Percentiles rank a stretch among this genome's conserved stretches.
Evolutionary conservation across 2,797 vertebrate genomes (phyloP).

Genomic region (Muraenolepis orangiensis): DNA sequence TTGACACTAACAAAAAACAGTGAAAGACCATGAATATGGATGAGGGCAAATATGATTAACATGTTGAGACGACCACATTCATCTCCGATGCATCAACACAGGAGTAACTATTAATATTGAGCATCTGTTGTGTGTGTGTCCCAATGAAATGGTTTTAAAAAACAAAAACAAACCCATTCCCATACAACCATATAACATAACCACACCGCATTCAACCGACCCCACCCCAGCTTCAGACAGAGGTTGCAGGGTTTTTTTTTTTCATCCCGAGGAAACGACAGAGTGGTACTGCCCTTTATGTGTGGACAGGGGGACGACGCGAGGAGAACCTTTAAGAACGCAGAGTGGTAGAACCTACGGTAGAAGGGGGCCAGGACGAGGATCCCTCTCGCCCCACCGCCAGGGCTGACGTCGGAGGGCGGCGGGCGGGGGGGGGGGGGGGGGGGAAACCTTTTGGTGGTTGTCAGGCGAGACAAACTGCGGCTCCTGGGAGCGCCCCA

Average conservation of each 20-base stretch:
- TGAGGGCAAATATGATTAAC: not conserved
- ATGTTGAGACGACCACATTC: not conserved
- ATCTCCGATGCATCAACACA: not conserved
- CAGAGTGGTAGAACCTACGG: conserved; percentile 4
- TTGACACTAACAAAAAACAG: not conserved
- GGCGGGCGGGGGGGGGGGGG: conserved; percentile 69
- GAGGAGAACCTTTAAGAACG: conserved; percentile 17
- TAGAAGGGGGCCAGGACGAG: conserved; percentile 23
- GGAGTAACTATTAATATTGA: not conserved
- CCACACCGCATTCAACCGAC: not conserved
- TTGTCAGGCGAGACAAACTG: conserved; percentile 96
- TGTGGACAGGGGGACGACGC: not conserved
- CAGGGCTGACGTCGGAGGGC: conserved; percentile 75
- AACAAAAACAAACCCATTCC: not conserved
- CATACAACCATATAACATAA: too few relatives aligned
- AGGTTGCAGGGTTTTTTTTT: not conserved
- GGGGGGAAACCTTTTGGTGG: conserved; percentile 77
- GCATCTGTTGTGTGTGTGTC: not conserved
- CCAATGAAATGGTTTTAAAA: not conserved
- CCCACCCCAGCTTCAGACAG: not conserved
- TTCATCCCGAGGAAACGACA: not conserved
- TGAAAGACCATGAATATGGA: not conserved
- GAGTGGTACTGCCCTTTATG: not conserved
- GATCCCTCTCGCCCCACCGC: conserved; percentile 78
- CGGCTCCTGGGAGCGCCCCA: conserved; percentile 92